Conservation (phyloP, 2,888 invertebrate species). For the Nysson spinosus region DNA sequence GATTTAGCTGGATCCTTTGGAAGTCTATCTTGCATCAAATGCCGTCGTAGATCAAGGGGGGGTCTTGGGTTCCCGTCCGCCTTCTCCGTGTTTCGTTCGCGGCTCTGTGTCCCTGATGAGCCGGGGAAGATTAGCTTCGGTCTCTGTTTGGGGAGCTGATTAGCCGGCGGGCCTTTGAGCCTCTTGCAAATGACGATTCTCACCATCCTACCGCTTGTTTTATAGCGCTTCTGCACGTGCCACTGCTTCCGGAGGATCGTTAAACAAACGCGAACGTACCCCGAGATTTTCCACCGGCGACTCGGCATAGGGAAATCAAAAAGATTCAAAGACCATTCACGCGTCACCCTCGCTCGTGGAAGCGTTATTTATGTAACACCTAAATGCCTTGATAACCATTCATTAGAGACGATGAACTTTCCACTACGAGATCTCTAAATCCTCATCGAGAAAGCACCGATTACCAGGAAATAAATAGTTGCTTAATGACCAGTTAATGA, state of each 20-base stretch:
- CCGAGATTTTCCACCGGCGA: neutral
- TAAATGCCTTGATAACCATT: no score
- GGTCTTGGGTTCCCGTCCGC: slow-evolving; percentile 14
- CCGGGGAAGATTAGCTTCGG: slow-evolving; percentile 58
- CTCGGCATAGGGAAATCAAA: no score
- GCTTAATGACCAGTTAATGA: no score
- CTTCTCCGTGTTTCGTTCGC: slow-evolving; percentile 22
- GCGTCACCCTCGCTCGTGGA: no score
- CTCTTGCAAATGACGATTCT: slow-evolving; percentile 53
- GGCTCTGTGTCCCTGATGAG: slow-evolving; percentile 47
- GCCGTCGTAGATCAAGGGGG: slow-evolving; percentile 42
- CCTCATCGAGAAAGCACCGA: no score
- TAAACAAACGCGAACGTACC: no score
- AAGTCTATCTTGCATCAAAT: slow-evolving; percentile 23
- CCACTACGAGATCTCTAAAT: no score
- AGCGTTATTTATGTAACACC: no score
- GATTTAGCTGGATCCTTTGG: slow-evolving; percentile 24
- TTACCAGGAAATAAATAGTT: no score
- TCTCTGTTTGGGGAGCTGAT: slow-evolving; percentile 61
- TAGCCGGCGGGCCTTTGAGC: slow-evolving; percentile 56
- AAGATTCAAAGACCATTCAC: no score
- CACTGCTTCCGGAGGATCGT: no score
- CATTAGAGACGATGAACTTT: no score
- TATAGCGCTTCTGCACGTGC: slow-evolving; percentile 10
- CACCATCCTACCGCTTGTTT: slow-evolving; percentile 21